Conservation (phyloP, 2,113 vertebrate species). For the Mesitornis unicolor region DNA sequence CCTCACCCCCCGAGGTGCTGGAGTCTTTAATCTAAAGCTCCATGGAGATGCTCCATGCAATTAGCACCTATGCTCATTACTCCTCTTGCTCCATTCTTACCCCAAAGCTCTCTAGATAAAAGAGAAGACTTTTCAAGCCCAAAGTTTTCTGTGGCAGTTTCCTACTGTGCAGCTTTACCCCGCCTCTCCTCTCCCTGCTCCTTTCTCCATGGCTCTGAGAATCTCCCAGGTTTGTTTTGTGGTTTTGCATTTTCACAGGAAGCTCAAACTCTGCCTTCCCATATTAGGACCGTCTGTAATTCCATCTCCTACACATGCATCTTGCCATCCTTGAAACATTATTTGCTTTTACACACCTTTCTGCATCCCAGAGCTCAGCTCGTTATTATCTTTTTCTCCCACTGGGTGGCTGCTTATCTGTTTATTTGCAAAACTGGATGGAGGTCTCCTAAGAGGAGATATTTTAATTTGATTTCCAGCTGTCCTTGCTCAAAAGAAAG, state of each 20-base stretch:
- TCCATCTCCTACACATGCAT: neutral
- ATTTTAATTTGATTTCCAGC: neutral
- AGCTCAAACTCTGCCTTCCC: neutral
- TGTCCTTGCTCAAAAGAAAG: neutral
- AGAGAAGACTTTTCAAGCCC: constrained; percentile 29
- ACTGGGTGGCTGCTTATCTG: constrained; percentile 24
- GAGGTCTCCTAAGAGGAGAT: neutral
- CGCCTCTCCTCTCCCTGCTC: neutral
- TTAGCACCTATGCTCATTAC: constrained; percentile 21
- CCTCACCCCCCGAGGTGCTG: constrained; percentile 27
- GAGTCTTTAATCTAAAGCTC: constrained; percentile 28
- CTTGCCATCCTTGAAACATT: neutral
- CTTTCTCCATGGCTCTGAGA: neutral
- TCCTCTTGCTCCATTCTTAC: constrained; percentile 1
- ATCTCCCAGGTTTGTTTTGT: constrained; percentile 29
- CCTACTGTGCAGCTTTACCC: neutral
- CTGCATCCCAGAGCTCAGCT: neutral
- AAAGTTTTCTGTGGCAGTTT: neutral
- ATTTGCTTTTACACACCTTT: neutral
- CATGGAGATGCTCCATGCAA: constrained; percentile 34
- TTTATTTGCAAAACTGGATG: constrained; percentile 27
- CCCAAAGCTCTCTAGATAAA: constrained; percentile 43
- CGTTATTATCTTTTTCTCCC: neutral
- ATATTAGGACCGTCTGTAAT: neutral
- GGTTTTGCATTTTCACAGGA: constrained; percentile 24